Percentiles rank a stretch among this genome's conserved stretches.
phyloP scores from a whole-genome alignment of 2,113 vertebrate genomes.

The Poicephalus gulielmi region DNA sequence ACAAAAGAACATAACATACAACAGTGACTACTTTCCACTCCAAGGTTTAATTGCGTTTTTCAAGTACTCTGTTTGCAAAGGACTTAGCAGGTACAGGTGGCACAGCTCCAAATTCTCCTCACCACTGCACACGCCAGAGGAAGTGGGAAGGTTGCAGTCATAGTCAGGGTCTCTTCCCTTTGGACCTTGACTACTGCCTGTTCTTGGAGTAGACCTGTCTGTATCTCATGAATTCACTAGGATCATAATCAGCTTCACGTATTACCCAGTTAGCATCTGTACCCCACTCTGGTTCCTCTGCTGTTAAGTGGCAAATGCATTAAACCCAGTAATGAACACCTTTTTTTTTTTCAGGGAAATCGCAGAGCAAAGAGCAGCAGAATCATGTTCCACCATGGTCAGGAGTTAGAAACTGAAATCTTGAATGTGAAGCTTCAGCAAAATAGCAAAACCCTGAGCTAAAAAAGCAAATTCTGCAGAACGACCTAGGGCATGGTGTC shows the following conservation, averaged over 20 bases:
- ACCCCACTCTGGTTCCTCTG: neutral
- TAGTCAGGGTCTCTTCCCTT: neutral
- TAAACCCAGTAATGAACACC: neutral
- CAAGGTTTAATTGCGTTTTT: neutral
- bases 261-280: neutral
- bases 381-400: rapidly evolving
- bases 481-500: neutral
- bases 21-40: neutral
- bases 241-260: rapidly evolving
- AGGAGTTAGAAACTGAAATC: neutral
- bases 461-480: neutral
- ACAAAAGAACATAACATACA: neutral
- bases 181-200: neutral
- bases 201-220: neutral
- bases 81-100: neutral
- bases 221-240: neutral
- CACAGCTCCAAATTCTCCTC: neutral
- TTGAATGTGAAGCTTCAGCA: neutral
- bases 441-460: neutral
- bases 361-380: neutral
- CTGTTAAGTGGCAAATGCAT: neutral
- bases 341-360: neutral
- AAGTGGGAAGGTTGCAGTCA: neutral
- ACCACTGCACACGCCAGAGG: too few relatives aligned
- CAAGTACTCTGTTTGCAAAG: neutral